Evolutionary conservation across 2,888 invertebrate genomes (phyloP).

Genomic region (Temnothorax rugatulus): DNA sequence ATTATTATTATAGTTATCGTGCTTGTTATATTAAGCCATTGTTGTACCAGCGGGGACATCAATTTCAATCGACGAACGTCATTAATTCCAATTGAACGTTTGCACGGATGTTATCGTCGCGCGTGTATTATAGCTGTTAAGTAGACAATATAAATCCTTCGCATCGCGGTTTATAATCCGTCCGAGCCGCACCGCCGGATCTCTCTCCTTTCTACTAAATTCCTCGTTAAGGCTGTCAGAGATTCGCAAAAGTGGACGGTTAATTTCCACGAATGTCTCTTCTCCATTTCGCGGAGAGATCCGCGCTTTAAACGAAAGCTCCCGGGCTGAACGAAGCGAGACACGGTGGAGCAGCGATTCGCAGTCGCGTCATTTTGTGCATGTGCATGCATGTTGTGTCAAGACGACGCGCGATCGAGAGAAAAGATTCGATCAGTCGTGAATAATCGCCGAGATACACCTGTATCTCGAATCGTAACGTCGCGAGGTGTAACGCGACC

Average conservation of each 20-base stretch:
- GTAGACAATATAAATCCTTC: neutral
- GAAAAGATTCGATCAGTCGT: neutral
- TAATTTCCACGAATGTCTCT: constrained; percentile 3
- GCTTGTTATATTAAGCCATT: constrained; percentile 9
- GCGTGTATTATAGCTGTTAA: neutral
- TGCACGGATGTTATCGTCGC: neutral
- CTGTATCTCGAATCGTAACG: neutral
- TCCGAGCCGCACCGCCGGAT: neutral
- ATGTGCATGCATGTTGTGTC: too few species aligned
- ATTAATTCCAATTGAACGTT: constrained; percentile 36
- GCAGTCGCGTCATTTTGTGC: constrained; percentile 1
- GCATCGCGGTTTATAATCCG: neutral
- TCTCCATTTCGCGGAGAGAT: neutral
- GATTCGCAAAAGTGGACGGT: neutral
- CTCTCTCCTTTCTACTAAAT: neutral
- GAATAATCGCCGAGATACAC: constrained; percentile 6
- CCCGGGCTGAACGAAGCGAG: neutral
- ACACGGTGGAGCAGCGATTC: too few species aligned
- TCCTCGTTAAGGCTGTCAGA: neutral
- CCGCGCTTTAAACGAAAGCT: neutral
- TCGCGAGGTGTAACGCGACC: neutral
- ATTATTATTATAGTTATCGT: neutral
- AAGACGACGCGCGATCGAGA: neutral
- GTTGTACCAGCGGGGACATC: constrained; percentile 1
- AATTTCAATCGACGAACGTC: constrained; percentile 23